Percentiles rank a stretch among this genome's conserved stretches.
Evolutionary conservation across 1,140 invertebrate genomes (phyloP).

Genomic region (Drosophila obscura): DNA sequence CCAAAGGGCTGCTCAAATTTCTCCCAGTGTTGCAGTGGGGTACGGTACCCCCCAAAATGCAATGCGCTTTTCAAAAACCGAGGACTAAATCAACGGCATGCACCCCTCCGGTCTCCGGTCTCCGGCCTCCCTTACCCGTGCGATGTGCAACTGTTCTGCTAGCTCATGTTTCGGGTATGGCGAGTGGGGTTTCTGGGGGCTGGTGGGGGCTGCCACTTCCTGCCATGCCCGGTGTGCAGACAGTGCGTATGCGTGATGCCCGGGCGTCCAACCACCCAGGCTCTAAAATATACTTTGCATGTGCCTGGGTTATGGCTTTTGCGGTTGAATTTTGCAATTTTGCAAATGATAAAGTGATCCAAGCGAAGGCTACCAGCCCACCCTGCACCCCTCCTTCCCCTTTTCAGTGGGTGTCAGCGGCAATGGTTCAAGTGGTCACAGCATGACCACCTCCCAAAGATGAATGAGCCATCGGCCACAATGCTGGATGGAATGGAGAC

Average conservation of each 20-base stretch:
- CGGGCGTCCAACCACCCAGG: background rate
- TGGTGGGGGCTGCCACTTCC: conserved; percentile 29
- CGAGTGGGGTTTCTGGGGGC: background rate
- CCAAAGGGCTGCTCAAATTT: background rate
- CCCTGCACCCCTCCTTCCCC: background rate
- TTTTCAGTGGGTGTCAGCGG: conserved; percentile 51
- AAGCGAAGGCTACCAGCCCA: conserved; percentile 21
- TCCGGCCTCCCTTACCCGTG: background rate
- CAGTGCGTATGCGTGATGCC: conserved; percentile 69
- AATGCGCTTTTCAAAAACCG: conserved; percentile 56
- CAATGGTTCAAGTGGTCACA: conserved; percentile 73
- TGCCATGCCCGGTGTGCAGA: conserved; percentile 52
- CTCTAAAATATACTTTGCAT: conserved; percentile 76
- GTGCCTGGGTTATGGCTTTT: conserved; percentile 76
- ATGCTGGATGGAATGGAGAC: conserved; percentile 48
- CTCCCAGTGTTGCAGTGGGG: background rate
- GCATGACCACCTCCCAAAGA: conserved; percentile 69
- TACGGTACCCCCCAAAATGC: conserved; percentile 45
- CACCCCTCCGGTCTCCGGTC: too few species aligned
- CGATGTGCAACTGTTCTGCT: conserved; percentile 11
- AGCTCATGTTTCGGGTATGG: conserved; percentile 20
- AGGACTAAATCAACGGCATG: conserved; percentile 70
- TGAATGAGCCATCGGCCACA: conserved; percentile 68
- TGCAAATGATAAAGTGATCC: conserved; percentile 79
- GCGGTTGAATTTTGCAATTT: conserved; percentile 80